Base-by-base conservation (phyloP, 2,797 vertebrate species). In the Phrynocephalus vlangalii region DNA sequence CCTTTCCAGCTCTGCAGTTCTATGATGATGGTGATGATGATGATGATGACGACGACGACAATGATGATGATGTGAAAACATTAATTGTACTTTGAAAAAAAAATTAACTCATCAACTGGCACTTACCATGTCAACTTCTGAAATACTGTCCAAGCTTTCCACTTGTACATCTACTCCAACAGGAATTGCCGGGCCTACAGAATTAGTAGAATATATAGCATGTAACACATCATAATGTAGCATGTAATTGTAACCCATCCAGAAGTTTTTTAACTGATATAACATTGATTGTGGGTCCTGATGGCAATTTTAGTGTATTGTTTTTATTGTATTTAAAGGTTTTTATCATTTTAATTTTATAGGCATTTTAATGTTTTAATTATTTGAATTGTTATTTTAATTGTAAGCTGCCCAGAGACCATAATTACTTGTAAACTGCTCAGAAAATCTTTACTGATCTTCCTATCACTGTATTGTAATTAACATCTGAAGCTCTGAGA, bases 141-240 rank as follows among this genome's bases (percentile, higher is more conserved):
- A 99, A 96, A 99, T 99, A 87, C 98, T 99, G 93, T 99, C 98
- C 91, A 99, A 95, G 93, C 99, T 99, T 95, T 99, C 99, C 87
- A 99, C 98, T 95, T 99, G 98, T 91, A 99, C 98, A 86, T 99
- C 99, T 3, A 99, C 98, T 1, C 99, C 99, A 60, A 99, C 98
- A 86, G 99, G 99, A 95, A 99, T 99, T 20, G 99, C 98, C 38
- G 99, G 98, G 71, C 98, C 99, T 99, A 56, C 2, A 91, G 87
- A 33, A 63, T 52, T 52, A 84, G 30, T 63, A 66, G 10, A 10
- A 28, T 0, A 33, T 79, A 79, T 63, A 30, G 6, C 9, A 79
- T 75, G 26, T 83, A 86, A 4, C 68, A n/a, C 82, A 67, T 85
- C 30, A 84, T 86, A 87, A 15, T 67, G 71, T n/a, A 10, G 38